Evolutionary conservation across 2,797 vertebrate species (phyloP).

Genomic region (Eleutherodactylus coqui): DNA sequence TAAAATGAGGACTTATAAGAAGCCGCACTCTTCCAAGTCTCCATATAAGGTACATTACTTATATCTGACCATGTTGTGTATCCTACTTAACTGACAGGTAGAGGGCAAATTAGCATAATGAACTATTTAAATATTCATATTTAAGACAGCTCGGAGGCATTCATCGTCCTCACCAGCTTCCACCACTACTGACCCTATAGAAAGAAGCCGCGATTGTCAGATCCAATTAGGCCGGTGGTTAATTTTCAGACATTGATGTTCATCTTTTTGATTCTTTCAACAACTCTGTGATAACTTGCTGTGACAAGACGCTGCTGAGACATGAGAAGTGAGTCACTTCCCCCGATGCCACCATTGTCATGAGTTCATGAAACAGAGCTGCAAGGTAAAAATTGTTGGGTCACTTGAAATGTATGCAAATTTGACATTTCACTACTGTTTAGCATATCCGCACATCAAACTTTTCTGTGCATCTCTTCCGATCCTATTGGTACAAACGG

Average conservation of each 20-base stretch:
- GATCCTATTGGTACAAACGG: slow-evolving; percentile 74
- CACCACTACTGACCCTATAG: slow-evolving; percentile 81
- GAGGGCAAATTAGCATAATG: slow-evolving; percentile 86
- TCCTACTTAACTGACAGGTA: slow-evolving; percentile 79
- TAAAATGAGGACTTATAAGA: neutral
- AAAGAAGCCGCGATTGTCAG: slow-evolving; percentile 87
- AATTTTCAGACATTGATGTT: slow-evolving; percentile 82
- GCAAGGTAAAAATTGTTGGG: slow-evolving; percentile 84
- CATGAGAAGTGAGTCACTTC: slow-evolving; percentile 88
- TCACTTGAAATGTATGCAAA: slow-evolving; percentile 94
- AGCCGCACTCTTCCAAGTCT: neutral
- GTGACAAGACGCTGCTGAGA: slow-evolving; percentile 78
- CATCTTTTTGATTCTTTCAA: slow-evolving; percentile 79
- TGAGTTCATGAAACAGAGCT: slow-evolving; percentile 84
- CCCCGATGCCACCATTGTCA: slow-evolving; percentile 85
- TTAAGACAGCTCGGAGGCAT: slow-evolving; percentile 82
- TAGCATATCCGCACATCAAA: slow-evolving; percentile 90
- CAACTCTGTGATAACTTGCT: slow-evolving; percentile 78
- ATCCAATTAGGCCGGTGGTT: slow-evolving; percentile 84
- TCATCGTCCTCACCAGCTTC: slow-evolving; percentile 74
- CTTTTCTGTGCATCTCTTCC: slow-evolving; percentile 75
- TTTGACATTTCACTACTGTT: slow-evolving; percentile 96
- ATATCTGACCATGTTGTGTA: neutral
- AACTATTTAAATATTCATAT: slow-evolving; percentile 79
- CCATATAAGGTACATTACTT: neutral